Evolutionary conservation across 2,888 invertebrate genomes (phyloP).

Genomic region (Allygus modestus): DNA sequence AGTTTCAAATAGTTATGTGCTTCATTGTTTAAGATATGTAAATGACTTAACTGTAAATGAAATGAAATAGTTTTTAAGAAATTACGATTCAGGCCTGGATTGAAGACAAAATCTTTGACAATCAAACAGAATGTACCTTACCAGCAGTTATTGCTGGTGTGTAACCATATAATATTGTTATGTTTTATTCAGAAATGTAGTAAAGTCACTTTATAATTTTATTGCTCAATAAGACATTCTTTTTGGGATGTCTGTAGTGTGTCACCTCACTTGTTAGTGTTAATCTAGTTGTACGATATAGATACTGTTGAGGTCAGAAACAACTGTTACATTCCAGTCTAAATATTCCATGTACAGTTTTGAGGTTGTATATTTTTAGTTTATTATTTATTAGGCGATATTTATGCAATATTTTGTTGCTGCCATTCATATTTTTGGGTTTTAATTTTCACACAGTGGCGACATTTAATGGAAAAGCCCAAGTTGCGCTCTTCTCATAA

Average conservation of each 20-base stretch:
- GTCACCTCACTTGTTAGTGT: conserved; percentile 19
- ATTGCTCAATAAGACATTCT: conserved; percentile 37
- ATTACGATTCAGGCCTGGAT: conserved; percentile 11
- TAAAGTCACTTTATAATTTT: conserved; percentile 30
- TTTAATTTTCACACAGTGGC: neutral
- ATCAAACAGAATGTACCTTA: conserved; percentile 49
- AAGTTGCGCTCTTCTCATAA: no score
- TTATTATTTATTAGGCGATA: conserved; percentile 19
- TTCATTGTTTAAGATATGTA: no score
- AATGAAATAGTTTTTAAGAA: neutral
- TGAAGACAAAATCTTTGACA: conserved; percentile 27
- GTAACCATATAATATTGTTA: conserved; percentile 36
- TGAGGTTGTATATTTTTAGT: neutral
- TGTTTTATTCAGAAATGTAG: neutral
- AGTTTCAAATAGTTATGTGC: no score
- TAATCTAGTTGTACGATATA: conserved; percentile 14
- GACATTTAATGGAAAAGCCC: no score
- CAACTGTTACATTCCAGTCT: conserved; percentile 19
- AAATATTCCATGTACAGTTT: conserved; percentile 33
- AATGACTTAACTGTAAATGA: no score
- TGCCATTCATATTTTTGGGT: neutral
- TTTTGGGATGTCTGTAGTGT: conserved; percentile 20
- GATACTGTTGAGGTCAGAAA: neutral
- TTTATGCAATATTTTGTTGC: conserved; percentile 3
- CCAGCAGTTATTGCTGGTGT: neutral